Conservation (phyloP, 2,888 invertebrate species). For the Leptinotarsa peninsularis region DNA sequence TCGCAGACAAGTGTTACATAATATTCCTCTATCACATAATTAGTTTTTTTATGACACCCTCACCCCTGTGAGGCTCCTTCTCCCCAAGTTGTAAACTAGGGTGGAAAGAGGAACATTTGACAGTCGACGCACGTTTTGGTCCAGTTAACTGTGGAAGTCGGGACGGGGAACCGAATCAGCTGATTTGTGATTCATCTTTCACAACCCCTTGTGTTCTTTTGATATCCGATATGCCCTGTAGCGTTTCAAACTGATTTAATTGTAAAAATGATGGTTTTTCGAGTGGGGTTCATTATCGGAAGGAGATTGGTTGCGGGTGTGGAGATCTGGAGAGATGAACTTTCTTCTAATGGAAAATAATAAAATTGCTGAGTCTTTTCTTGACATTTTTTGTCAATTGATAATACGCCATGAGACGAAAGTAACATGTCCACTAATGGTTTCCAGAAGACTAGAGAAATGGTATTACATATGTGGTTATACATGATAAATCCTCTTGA, state of each 20-base stretch:
- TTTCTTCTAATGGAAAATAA: not conserved
- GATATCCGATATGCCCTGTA: constrained; percentile 45
- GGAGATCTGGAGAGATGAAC: not conserved
- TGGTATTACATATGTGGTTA: not conserved
- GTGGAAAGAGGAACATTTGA: constrained; percentile 56
- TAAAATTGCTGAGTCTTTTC: not conserved
- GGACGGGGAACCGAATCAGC: constrained; percentile 58
- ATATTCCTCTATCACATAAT: constrained; percentile 55
- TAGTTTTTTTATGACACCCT: constrained; percentile 56
- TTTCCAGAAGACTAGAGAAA: too few species aligned
- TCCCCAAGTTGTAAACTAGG: constrained; percentile 44
- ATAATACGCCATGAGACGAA: too few species aligned
- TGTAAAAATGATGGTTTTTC: constrained; percentile 40
- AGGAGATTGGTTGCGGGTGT: constrained; percentile 18
- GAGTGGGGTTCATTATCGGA: constrained; percentile 28
- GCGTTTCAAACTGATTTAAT: constrained; percentile 42
- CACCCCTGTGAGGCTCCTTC: constrained; percentile 41
- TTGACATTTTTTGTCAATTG: too few species aligned
- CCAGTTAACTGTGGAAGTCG: constrained; percentile 59
- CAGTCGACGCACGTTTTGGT: constrained; percentile 63
- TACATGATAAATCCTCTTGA: too few species aligned
- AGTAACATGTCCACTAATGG: too few species aligned
- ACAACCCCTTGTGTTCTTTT: constrained; percentile 43
- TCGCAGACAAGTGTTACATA: constrained; percentile 56
- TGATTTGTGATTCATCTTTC: constrained; percentile 59